A percentile compares a stretch with the other conserved stretches of the same genome.
Evolutionary conservation across 1,140 invertebrate genomes (phyloP).

Genomic region (Danaus melanippus): DNA sequence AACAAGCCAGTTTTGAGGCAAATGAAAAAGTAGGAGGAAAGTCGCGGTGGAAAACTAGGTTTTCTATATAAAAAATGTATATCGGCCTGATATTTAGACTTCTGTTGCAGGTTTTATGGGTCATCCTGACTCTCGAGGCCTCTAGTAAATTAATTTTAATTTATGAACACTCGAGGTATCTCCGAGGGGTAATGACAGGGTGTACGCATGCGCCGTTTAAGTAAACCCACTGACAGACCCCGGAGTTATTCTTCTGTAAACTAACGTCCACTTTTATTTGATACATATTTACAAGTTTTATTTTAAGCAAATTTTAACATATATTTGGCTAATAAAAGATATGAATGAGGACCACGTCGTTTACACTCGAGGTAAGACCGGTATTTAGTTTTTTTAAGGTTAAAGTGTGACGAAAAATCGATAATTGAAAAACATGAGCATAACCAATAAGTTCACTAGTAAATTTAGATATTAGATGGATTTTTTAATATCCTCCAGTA

Average conservation of each 20-base stretch:
- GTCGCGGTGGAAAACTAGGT: too few species aligned
- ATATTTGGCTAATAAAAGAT: conserved; percentile 62
- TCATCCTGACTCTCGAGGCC: conserved; percentile 4
- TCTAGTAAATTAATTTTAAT: conserved; percentile 22
- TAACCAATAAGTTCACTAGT: conserved; percentile 37
- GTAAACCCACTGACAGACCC: conserved; percentile 26
- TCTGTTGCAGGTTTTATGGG: too few species aligned
- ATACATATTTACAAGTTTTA: conserved; percentile 25
- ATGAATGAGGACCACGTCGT: conserved; percentile 82
- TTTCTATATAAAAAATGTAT: too few species aligned
- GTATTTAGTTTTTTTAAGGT: conserved; percentile 7
- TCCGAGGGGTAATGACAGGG: conserved; percentile 18
- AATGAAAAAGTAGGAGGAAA: too few species aligned
- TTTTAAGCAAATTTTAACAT: conserved; percentile 43
- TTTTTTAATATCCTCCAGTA: too few species aligned
- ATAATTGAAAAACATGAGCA: conserved; percentile 58
- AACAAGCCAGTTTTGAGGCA: too few species aligned
- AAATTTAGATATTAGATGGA: not conserved
- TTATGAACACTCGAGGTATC: conserved; percentile 26
- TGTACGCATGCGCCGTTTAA: conserved; percentile 36
- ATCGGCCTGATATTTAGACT: too few species aligned
- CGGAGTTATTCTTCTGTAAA: conserved; percentile 31
- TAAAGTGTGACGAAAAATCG: conserved; percentile 44
- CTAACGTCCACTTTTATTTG: conserved; percentile 24
- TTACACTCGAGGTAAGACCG: conserved; percentile 79